phyloP scores from a whole-genome alignment of 2,113 vertebrate genomes.

The Oryzias javanicus region DNA sequence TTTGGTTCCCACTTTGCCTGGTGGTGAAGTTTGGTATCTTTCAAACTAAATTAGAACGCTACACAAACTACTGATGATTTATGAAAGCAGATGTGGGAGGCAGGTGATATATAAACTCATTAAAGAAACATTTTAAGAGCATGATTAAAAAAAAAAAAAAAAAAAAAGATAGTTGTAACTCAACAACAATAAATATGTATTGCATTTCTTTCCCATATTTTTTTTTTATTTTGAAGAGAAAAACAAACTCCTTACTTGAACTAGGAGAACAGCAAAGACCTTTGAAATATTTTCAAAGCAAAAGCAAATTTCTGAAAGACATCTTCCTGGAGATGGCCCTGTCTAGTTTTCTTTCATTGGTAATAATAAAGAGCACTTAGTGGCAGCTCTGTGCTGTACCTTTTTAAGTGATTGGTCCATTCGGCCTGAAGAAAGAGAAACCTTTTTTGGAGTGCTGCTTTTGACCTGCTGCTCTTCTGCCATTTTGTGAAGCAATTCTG shows the following conservation, averaged over 20 bases:
- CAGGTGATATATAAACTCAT: constrained; percentile 50
- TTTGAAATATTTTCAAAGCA: constrained; percentile 2
- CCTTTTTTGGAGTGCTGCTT: constrained; percentile 79
- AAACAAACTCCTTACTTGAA: neutral
- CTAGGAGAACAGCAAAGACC: too few relatives aligned
- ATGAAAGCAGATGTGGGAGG: constrained; percentile 61
- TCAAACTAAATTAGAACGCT: constrained; percentile 84
- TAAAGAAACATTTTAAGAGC: constrained; percentile 30
- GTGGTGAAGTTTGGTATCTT: constrained; percentile 76
- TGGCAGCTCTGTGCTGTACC: constrained; percentile 72
- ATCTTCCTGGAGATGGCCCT: constrained; percentile 41
- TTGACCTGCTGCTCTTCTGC: constrained; percentile 76
- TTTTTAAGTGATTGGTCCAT: constrained; percentile 82
- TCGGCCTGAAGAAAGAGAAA: constrained; percentile 73
- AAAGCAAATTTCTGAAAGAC: constrained; percentile 19
- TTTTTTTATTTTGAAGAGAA: neutral
- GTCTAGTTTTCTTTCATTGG: constrained; percentile 49
- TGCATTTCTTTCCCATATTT: too few relatives aligned
- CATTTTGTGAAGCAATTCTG: constrained; percentile 81
- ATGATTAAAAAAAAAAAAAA: neutral
- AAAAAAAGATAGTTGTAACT: constrained; percentile 6
- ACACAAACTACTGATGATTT: constrained; percentile 75
- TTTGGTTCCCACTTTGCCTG: constrained; percentile 70
- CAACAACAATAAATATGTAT: neutral
- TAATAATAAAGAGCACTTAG: constrained; percentile 66